These are phyloP conservation scores for Montipora sp. DNA, from an alignment of 64 coral and sea anemone genomes.

Conservation along the genomic window DNA sequence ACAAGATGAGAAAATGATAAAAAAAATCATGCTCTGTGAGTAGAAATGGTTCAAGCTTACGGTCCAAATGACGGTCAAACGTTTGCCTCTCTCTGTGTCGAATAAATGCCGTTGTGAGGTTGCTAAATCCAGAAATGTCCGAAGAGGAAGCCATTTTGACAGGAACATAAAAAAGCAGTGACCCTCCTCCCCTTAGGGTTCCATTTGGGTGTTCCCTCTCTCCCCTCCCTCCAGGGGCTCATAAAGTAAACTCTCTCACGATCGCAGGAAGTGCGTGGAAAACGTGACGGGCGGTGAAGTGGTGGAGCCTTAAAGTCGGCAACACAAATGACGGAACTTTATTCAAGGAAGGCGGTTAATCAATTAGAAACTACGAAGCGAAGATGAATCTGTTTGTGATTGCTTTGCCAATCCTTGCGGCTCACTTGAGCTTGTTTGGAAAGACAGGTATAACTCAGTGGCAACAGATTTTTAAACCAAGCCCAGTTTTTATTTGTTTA, in stretches of 20 bases:
- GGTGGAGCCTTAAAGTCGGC: neutral
- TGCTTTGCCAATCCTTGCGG: neutral
- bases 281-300: neutral
- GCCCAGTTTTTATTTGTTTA: neutral
- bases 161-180: neutral
- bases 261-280: constrained; percentile 17
- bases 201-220: too few species aligned
- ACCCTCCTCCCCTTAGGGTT: neutral
- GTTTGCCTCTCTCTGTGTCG: constrained; percentile 39
- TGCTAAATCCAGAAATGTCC: constrained; percentile 31
- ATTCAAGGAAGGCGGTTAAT: neutral
- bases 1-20: neutral
- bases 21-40: neutral
- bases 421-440: constrained; percentile 5
- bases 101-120: constrained; percentile 76
- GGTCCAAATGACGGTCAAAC: constrained; percentile 61
- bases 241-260: neutral
- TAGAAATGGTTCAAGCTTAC: constrained; percentile 24
- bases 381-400: neutral
- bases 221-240: neutral
- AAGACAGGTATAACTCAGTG: neutral
- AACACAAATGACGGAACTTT: neutral
- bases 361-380: neutral
- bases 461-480: neutral
- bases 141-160: constrained; percentile 66